A percentile compares a stretch with the other conserved stretches of the same genome.
Evolutionary conservation across 2,888 invertebrate species (phyloP).

Genomic region (Chesias legatella): DNA sequence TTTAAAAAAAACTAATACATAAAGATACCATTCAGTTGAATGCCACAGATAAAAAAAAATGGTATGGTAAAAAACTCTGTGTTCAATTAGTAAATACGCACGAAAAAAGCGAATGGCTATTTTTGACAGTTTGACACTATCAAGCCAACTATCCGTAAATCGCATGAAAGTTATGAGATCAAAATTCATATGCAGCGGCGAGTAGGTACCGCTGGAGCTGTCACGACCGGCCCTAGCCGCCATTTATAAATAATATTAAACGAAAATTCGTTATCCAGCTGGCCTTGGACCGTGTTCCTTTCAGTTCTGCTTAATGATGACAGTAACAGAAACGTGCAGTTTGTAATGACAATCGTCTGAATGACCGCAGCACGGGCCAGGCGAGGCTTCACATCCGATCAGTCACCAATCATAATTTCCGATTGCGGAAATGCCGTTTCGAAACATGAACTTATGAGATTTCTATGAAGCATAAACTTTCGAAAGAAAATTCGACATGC

Average conservation of each 20-base stretch:
- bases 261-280: conserved; percentile 78
- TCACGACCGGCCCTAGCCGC: conserved; percentile 69
- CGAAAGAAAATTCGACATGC: conserved; percentile 73
- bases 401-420: conserved; percentile 18
- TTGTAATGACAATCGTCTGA: conserved; percentile 58
- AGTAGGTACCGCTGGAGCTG: conserved; percentile 59
- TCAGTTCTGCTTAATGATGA: conserved; percentile 77
- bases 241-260: conserved; percentile 77
- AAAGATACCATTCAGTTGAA: too few species aligned
- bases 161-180: conserved; percentile 62
- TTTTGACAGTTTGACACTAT: conserved; percentile 1
- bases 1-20: too few species aligned
- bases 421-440: conserved; percentile 29
- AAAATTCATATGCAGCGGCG: conserved; percentile 57
- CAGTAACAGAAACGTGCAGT: conserved; percentile 70
- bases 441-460: conserved; percentile 41
- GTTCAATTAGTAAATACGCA: too few species aligned
- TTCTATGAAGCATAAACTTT: conserved; percentile 54
- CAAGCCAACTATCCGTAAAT: conserved; percentile 30
- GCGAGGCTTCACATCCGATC: conserved; percentile 41
- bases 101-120: too few species aligned
- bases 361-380: conserved; percentile 51
- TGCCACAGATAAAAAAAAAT: too few species aligned
- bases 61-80: too few species aligned
- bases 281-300: conserved; percentile 74